A percentile compares a stretch with the other conserved stretches of the same genome.
Conservation (phyloP, 53 echinoderm and acorn worm species). For the Holothuria leucospilota region DNA sequence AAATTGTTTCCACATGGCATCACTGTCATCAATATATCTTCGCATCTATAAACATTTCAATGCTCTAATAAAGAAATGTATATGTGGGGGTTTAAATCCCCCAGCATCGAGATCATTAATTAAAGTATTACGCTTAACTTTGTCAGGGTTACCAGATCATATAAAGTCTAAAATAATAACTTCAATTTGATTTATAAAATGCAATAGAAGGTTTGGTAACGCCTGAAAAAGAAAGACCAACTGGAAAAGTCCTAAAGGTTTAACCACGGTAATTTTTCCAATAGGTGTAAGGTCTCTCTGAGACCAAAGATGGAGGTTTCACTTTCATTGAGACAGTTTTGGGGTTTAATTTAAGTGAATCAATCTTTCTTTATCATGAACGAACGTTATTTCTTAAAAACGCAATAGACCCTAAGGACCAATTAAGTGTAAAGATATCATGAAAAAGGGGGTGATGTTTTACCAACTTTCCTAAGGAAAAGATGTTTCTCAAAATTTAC, state of each 20-base stretch:
- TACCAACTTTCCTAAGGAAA: too few species aligned
- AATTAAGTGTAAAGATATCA: too few species aligned
- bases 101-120: background rate
- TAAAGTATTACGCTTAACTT: background rate
- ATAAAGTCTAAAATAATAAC: background rate
- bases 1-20: background rate
- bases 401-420: background rate
- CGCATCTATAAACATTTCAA: background rate
- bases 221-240: background rate
- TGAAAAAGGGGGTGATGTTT: too few species aligned
- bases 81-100: background rate
- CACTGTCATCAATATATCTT: background rate
- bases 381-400: background rate
- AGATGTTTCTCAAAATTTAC: too few species aligned
- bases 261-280: background rate
- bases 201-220: background rate
- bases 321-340: background rate
- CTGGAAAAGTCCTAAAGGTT: slow-evolving; percentile 9
- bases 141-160: background rate
- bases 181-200: background rate
- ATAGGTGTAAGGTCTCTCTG: background rate
- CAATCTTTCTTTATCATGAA: background rate
- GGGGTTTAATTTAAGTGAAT: background rate
- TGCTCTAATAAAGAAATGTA: background rate
- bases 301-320: too few species aligned